These are phyloP conservation scores for Xestia xanthographa DNA, from an alignment of 2,888 invertebrate genomes.

Conservation along the genomic window DNA sequence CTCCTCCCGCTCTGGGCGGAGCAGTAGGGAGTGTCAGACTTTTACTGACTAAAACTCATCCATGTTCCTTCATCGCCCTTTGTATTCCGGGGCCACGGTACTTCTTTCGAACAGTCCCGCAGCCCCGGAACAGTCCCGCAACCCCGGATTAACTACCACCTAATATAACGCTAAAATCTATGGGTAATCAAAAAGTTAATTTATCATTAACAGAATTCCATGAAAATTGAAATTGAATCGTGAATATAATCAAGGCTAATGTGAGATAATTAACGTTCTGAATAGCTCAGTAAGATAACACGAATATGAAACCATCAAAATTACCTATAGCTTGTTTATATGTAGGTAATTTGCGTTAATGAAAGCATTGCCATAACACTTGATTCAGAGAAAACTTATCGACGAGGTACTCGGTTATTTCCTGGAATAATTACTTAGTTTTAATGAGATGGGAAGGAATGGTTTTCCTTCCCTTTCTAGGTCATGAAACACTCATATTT, in stretches of 20 bases:
- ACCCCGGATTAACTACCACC: neutral
- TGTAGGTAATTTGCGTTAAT: neutral
- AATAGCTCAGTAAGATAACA: neutral
- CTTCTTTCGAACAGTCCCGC: too few species aligned
- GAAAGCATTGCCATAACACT: neutral
- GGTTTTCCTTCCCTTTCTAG: neutral
- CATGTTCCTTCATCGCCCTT: too few species aligned
- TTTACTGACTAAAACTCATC: too few species aligned
- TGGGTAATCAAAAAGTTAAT: neutral
- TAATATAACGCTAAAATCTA: neutral
- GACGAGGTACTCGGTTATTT: neutral
- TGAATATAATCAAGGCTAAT: neutral
- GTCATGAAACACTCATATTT: too few species aligned
- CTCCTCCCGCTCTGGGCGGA: too few species aligned
- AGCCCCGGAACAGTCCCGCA: too few species aligned
- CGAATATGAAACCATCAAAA: neutral
- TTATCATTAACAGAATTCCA: neutral
- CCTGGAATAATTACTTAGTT: neutral
- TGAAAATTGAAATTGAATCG: neutral
- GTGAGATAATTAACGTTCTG: constrained; percentile 8
- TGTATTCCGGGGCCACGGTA: too few species aligned
- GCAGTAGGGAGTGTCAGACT: too few species aligned
- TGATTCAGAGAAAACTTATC: neutral
- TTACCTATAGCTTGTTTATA: neutral
- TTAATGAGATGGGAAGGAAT: neutral